Evolutionary conservation across 2,797 vertebrate species (phyloP).

Genomic region (Pempheris klunzingeri): DNA sequence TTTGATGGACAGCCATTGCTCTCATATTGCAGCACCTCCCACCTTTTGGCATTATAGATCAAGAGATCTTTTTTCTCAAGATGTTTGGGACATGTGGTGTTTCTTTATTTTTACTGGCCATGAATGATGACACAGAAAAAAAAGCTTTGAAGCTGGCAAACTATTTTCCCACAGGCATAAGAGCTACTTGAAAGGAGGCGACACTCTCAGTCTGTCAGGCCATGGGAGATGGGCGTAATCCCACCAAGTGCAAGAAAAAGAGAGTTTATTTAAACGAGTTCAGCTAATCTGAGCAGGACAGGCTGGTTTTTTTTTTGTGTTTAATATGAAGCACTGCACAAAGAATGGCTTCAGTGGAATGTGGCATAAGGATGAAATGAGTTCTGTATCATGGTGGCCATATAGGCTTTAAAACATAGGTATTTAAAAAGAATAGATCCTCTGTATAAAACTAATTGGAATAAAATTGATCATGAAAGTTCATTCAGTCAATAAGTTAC

Average conservation of each 20-base stretch:
- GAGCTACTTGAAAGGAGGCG: slow-evolving; percentile 44
- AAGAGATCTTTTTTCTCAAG: slow-evolving; percentile 18
- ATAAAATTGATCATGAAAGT: neutral
- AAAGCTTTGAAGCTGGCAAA: slow-evolving; percentile 53
- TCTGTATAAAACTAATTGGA: too few species aligned
- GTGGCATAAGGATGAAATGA: neutral
- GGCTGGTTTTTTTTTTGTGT: neutral
- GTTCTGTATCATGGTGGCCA: neutral
- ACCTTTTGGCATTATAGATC: slow-evolving; percentile 5
- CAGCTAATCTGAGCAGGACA: slow-evolving; percentile 6
- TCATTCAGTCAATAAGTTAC: neutral
- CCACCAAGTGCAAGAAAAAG: slow-evolving; percentile 10
- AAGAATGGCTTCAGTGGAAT: neutral
- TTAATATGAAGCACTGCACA: neutral
- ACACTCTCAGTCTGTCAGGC: neutral
- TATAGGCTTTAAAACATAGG: neutral
- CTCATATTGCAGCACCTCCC: neutral
- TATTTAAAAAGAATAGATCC: neutral
- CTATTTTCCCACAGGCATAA: slow-evolving; percentile 53
- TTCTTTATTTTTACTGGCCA: slow-evolving; percentile 64
- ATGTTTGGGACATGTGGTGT: slow-evolving; percentile 43
- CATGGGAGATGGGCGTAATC: slow-evolving; percentile 32
- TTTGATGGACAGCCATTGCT: neutral
- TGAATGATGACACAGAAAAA: slow-evolving; percentile 39
- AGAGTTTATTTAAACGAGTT: slow-evolving; percentile 20